Evolutionary conservation across 2,888 invertebrate species (phyloP).

Genomic region (Pantelozetes paolii): DNA sequence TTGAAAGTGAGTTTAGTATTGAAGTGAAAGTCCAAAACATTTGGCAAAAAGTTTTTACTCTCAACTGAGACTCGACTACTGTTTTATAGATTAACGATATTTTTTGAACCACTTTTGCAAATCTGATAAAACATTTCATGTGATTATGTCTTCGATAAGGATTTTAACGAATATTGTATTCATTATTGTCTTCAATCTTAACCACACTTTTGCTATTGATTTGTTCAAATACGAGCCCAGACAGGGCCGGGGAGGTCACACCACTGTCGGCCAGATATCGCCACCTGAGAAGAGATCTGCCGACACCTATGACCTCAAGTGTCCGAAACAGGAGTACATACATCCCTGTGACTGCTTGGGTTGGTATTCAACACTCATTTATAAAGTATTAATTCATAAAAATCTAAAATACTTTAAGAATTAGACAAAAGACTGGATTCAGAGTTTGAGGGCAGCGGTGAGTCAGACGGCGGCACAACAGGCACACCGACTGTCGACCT

Average conservation of each 20-base stretch:
- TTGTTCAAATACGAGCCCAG: constrained; percentile 18
- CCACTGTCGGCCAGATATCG: background rate
- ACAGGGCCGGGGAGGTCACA: background rate
- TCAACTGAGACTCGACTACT: background rate
- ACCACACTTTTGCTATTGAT: background rate
- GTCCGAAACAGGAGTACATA: constrained; percentile 46
- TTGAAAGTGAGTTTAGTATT: background rate
- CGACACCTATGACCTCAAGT: constrained; percentile 29
- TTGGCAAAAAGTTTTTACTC: background rate
- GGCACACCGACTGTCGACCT: constrained; percentile 31
- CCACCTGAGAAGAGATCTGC: background rate
- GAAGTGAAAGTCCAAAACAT: background rate
- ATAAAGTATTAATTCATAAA: background rate
- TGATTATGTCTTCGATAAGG: background rate
- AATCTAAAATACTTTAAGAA: constrained; percentile 14
- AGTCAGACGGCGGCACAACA: background rate
- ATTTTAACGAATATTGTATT: constrained; percentile 9
- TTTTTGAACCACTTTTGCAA: background rate
- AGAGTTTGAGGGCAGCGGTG: constrained; percentile 36
- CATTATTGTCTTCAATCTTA: background rate
- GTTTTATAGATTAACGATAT: constrained; percentile 9
- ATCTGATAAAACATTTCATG: background rate
- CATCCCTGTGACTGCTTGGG: constrained; percentile 47
- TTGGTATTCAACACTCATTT: constrained; percentile 8
- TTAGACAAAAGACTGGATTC: constrained; percentile 38